phyloP scores from a whole-genome alignment of 2,797 vertebrate genomes.

The Poecile montanus region DNA sequence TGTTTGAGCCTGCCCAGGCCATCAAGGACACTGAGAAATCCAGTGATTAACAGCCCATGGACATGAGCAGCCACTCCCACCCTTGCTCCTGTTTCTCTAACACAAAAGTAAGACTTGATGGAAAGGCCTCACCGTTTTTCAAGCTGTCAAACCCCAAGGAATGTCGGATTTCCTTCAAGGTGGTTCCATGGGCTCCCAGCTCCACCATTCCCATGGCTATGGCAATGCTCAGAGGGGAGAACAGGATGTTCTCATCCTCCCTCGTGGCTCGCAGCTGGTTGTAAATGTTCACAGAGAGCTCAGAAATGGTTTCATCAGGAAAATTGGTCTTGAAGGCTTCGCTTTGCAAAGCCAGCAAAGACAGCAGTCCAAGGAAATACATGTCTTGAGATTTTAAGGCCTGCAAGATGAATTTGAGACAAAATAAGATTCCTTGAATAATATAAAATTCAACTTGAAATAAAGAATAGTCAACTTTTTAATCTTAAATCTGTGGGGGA shows the following conservation, averaged over 20 bases:
- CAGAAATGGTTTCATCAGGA: constrained; percentile 85
- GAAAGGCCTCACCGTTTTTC: constrained; percentile 81
- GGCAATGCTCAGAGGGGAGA: constrained; percentile 91
- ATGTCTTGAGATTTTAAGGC: constrained; percentile 62
- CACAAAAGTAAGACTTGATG: neutral
- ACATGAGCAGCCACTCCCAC: neutral
- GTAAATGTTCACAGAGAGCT: constrained; percentile 93
- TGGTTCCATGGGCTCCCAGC: constrained; percentile 89
- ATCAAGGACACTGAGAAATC: neutral
- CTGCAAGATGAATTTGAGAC: constrained; percentile 50
- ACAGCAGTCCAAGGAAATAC: constrained; percentile 79
- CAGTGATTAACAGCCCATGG: neutral
- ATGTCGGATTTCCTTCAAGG: constrained; percentile 90
- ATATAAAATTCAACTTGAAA: neutral
- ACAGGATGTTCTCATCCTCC: constrained; percentile 93
- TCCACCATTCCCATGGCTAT: constrained; percentile 93
- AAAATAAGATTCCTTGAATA: neutral
- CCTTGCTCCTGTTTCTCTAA: neutral
- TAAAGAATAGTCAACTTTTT: neutral
- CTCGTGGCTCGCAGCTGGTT: constrained; percentile 86
- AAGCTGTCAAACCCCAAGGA: constrained; percentile 87
- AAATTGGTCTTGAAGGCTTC: constrained; percentile 78
- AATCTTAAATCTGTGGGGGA: neutral
- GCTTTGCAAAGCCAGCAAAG: constrained; percentile 78
- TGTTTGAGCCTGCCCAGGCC: neutral